A percentile compares a stretch with the other conserved stretches of the same genome.
These are phyloP conservation scores for Mormyrus proboscirostris DNA, from an alignment of 2,797 vertebrate species.

Conservation along the genomic window DNA sequence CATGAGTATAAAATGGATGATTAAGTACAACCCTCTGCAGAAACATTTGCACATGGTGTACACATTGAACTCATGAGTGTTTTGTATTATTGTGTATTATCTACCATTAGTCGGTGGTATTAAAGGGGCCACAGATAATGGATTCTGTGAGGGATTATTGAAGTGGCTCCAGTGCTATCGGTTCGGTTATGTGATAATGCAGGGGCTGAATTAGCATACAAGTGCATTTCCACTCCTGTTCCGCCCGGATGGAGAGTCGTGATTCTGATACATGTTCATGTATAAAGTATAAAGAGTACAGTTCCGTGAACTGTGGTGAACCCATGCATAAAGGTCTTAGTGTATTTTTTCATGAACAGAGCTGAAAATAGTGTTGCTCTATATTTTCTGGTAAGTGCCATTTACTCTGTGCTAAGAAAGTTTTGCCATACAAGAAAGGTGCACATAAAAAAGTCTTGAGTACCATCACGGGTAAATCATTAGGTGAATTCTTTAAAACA, in stretches of 20 bases:
- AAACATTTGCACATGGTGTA: conserved; percentile 58
- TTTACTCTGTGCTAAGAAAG: not conserved
- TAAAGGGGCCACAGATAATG: conserved; percentile 56
- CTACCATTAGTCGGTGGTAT: conserved; percentile 62
- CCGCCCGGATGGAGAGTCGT: conserved; percentile 20
- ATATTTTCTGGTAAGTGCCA: not conserved
- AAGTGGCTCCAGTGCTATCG: conserved; percentile 51
- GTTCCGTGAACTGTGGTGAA: not conserved
- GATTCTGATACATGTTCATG: conserved; percentile 15
- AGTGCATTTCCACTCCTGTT: conserved; percentile 41
- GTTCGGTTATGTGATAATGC: conserved; percentile 43
- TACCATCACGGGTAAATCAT: not conserved
- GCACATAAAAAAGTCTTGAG: not conserved
- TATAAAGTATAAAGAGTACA: not conserved
- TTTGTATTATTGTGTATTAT: conserved; percentile 68
- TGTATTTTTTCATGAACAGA: not conserved
- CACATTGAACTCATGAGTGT: conserved; percentile 58
- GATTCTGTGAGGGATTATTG: conserved; percentile 57
- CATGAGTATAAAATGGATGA: conserved; percentile 58
- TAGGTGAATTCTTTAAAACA: not conserved
- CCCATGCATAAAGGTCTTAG: not conserved
- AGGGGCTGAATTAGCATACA: conserved; percentile 23
- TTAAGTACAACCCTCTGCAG: conserved; percentile 60
- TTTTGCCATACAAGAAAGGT: not conserved
- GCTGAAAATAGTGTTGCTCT: not conserved